These are phyloP conservation scores for human DNA, from an alignment of 2,113 vertebrate species.

Conservation along the genomic window DNA sequence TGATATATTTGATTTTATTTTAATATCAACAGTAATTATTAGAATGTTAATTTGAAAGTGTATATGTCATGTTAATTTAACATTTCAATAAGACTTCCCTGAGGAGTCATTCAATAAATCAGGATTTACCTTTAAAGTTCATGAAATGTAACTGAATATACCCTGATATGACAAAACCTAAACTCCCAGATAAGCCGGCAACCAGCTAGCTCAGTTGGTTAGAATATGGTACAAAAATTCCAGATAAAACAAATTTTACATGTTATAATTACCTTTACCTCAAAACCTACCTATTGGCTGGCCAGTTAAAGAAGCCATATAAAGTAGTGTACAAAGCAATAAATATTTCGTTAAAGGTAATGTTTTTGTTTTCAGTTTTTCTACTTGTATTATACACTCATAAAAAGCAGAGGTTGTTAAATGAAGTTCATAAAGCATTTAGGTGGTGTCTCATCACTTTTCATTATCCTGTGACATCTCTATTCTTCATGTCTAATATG, in stretches of 20 bases:
- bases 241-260: background rate
- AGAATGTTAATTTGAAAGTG: constrained; percentile 50
- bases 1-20: constrained; percentile 22
- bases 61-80: background rate
- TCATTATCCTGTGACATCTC: background rate
- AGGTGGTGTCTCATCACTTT: background rate
- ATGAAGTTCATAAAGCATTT: background rate
- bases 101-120: constrained; percentile 6
- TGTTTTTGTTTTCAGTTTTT: constrained; percentile 26
- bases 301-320: background rate
- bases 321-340: background rate
- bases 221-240: background rate
- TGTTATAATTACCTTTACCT: constrained; percentile 15
- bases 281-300: background rate
- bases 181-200: background rate
- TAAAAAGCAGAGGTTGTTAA: background rate
- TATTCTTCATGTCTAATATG: constrained; percentile 38
- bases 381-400: background rate
- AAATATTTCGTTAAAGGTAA: background rate
- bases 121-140: constrained; percentile 25
- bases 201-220: background rate
- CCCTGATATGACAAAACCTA: background rate
- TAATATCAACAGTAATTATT: constrained; percentile 20
- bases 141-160: constrained; percentile 9
- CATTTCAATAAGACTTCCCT: constrained; percentile 18